phyloP scores from a whole-genome alignment of 2,888 invertebrate species.

The Cenopis cana region DNA sequence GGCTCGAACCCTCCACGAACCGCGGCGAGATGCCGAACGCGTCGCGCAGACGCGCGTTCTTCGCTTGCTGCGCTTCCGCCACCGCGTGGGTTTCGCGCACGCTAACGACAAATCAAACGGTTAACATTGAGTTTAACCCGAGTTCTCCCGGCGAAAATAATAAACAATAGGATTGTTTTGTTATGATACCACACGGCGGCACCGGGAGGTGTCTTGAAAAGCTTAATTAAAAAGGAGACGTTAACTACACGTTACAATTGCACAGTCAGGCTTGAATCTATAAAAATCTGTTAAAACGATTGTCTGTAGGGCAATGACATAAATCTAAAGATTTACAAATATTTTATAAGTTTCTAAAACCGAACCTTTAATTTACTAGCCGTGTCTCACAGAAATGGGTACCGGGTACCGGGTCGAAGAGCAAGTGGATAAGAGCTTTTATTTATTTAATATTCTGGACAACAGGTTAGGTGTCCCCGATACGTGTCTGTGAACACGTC shows the following conservation, averaged over 20 bases:
- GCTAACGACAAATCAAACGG: conserved; percentile 75
- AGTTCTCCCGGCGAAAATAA: too few species aligned
- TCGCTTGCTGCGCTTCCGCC: conserved; percentile 97
- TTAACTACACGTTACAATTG: neutral
- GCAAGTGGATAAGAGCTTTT: neutral
- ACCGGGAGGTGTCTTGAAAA: too few species aligned
- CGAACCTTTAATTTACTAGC: neutral
- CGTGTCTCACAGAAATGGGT: neutral
- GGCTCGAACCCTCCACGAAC: conserved; percentile 97
- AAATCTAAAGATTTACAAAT: neutral
- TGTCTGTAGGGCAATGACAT: neutral
- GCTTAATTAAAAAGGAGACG: neutral
- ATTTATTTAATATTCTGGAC: neutral
- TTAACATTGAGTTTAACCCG: neutral
- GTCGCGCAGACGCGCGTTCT: conserved; percentile 96
- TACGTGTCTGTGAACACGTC: neutral
- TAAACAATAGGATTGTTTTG: too few species aligned
- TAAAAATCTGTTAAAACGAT: neutral
- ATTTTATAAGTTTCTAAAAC: neutral
- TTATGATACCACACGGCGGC: too few species aligned
- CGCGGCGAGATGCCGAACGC: conserved; percentile 97
- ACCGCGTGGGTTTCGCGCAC: conserved; percentile 98
- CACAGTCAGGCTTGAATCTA: neutral
- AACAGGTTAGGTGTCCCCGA: neutral
- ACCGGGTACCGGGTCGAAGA: neutral